Evolutionary conservation across 2,797 vertebrate genomes (phyloP).

Genomic region (Pseudomugil tenellus): DNA sequence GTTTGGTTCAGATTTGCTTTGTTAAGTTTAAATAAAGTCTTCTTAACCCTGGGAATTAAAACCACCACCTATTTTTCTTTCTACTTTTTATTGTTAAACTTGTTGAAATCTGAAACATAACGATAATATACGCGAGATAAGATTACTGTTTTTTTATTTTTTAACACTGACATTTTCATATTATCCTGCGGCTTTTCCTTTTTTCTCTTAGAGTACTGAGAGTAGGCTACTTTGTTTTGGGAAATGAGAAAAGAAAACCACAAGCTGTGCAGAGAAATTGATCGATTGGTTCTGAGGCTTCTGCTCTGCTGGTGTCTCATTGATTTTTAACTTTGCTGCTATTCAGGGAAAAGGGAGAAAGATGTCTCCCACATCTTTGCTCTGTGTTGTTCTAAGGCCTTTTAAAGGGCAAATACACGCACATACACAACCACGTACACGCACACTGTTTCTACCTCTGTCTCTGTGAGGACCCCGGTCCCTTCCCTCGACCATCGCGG

Average conservation of each 20-base stretch:
- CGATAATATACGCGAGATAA: neutral
- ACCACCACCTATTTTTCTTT: no score
- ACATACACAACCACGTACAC: slow-evolving; percentile 1
- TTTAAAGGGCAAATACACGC: slow-evolving; percentile 25
- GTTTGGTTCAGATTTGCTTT: no score
- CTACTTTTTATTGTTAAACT: neutral
- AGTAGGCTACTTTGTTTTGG: slow-evolving; percentile 7
- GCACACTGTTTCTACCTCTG: neutral
- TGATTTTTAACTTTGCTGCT: slow-evolving; percentile 66
- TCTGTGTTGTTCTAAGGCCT: slow-evolving; percentile 27
- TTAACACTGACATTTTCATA: neutral
- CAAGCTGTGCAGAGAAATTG: slow-evolving; percentile 44
- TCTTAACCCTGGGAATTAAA: no score
- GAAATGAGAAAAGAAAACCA: slow-evolving; percentile 36
- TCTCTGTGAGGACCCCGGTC: slow-evolving; percentile 5
- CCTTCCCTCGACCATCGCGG: slow-evolving; percentile 2
- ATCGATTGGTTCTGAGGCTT: slow-evolving; percentile 55
- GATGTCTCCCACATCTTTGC: slow-evolving; percentile 39
- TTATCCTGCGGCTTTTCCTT: neutral
- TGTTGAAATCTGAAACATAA: neutral
- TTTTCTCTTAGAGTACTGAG: slow-evolving; percentile 11
- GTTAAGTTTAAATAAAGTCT: no score
- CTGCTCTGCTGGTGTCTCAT: slow-evolving; percentile 51
- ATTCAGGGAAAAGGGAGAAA: slow-evolving; percentile 52
- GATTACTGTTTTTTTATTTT: neutral